These are phyloP conservation scores for Phacellophora camtschatica DNA, from an alignment of 30 jellyfish, hydroid and myxozoan species.

Conservation along the genomic window DNA sequence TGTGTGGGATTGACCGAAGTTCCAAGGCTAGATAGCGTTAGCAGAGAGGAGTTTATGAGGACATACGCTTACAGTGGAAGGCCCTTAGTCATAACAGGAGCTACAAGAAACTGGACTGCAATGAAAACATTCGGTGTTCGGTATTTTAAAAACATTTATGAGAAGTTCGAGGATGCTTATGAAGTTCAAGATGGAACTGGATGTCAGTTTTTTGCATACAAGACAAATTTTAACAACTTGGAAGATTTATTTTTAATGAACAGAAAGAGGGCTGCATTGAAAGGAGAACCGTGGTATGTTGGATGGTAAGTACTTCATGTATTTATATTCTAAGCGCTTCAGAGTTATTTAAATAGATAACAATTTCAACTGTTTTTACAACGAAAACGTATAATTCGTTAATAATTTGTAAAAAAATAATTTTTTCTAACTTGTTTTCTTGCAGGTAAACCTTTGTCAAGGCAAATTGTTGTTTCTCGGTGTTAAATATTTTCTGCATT, in stretches of 20 bases:
- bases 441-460: too few relatives aligned
- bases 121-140: slow-evolving; percentile 51
- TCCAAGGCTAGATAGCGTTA: slow-evolving; percentile 56
- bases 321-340: too few relatives aligned
- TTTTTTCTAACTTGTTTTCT: too few relatives aligned
- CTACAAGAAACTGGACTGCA: slow-evolving; percentile 90
- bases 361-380: too few relatives aligned
- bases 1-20: slow-evolving; percentile 87
- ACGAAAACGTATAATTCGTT: too few relatives aligned
- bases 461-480: too few relatives aligned
- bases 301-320: slow-evolving; percentile 99
- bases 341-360: too few relatives aligned
- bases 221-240: slow-evolving; percentile 69
- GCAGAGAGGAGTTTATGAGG: slow-evolving; percentile 68
- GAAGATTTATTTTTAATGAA: slow-evolving; percentile 80
- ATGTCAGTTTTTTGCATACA: slow-evolving; percentile 94
- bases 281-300: slow-evolving; percentile 88
- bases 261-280: slow-evolving; percentile 61
- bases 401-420: too few relatives aligned
- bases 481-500: too few relatives aligned
- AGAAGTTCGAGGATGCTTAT: slow-evolving; percentile 54
- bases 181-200: slow-evolving; percentile 63
- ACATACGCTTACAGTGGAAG: slow-evolving; percentile 85
- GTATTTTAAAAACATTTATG: slow-evolving; percentile 70
- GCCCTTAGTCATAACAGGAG: slow-evolving; percentile 91